Base-by-base conservation (phyloP, 2,113 vertebrate genomes). In the Alces alces region DNA sequence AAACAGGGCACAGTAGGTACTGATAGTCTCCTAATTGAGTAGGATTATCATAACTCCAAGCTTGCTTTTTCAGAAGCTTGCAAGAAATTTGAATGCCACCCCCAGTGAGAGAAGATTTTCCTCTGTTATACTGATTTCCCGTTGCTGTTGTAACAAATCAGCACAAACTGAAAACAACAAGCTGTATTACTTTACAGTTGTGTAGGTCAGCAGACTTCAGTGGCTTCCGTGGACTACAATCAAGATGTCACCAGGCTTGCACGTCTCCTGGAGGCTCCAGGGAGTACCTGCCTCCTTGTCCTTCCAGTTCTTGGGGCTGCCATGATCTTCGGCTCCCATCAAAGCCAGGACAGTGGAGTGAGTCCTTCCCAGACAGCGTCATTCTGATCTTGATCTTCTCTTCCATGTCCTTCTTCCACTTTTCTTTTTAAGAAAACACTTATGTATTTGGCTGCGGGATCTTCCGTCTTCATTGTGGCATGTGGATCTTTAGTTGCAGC, bases 51-150 rank as follows among this genome's bases (percentile, higher is more conserved):
- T 60, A 60, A 54, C 50, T 50, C 47, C 21, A 80, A 90, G 27
- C 57, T 95, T 92, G n/a, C 43, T 95, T 97, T 97, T 91, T 64
- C 87, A 85, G 54, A 95, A 85, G 45, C 27, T 79, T 70, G 12
- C 43, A 19, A 93, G 45, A 85, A 86, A 95, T 95, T 11, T 98
- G 66, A 96, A 90, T 54, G 43, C 9, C 70, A 57, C 28, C 30
- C 25, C 33, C 2, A 2, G 45, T 60, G 45, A 83, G 13, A 94
- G 79, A 92, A 83, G 7, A 54, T 50, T 86, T 86, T 70, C 58
- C 85, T 92, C 57, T 73, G n/a, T 87, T 58, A 23, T 19, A 8
- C 61, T 66, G 55, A 33, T 54, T 96, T 82, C 33, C 19, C 43
- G 8, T 54, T 82, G 57, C 73, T 64, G 7, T 47, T 86, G 2